Conservation (phyloP, 2,113 vertebrate species). For the Ptilonorhynchus violaceus region DNA sequence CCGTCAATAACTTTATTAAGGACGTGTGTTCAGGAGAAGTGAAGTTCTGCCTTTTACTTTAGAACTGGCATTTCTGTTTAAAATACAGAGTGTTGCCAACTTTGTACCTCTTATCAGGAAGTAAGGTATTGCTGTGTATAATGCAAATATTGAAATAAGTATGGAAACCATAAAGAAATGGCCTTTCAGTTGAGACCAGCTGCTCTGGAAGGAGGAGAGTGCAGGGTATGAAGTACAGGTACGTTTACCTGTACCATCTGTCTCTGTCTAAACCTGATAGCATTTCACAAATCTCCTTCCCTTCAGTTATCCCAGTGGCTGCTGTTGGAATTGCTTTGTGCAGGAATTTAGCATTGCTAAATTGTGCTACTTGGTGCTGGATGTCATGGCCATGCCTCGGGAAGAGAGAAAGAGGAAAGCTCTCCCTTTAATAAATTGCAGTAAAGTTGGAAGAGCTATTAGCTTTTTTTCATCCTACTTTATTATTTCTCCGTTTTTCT, state of each 20-base stretch:
- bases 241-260: constrained; percentile 66
- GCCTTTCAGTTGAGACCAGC: constrained; percentile 30
- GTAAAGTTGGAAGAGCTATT: background rate
- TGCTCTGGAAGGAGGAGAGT: constrained; percentile 59
- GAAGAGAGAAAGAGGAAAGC: background rate
- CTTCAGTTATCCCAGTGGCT: constrained; percentile 56
- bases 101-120: background rate
- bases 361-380: background rate
- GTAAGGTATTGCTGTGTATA: background rate
- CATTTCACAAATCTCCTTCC: constrained; percentile 60
- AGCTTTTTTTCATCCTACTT: background rate
- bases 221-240: constrained; percentile 26
- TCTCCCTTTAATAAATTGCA: background rate
- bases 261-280: constrained; percentile 52
- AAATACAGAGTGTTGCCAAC: background rate
- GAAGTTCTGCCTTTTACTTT: background rate
- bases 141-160: constrained; percentile 40
- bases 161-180: constrained; percentile 11
- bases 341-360: background rate
- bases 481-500: background rate
- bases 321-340: constrained; percentile 10
- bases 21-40: background rate
- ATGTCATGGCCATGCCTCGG: background rate
- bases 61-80: background rate
- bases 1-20: background rate